These are phyloP conservation scores for Crocuta crocuta DNA, from an alignment of 2,113 vertebrate genomes.

Conservation along the genomic window DNA sequence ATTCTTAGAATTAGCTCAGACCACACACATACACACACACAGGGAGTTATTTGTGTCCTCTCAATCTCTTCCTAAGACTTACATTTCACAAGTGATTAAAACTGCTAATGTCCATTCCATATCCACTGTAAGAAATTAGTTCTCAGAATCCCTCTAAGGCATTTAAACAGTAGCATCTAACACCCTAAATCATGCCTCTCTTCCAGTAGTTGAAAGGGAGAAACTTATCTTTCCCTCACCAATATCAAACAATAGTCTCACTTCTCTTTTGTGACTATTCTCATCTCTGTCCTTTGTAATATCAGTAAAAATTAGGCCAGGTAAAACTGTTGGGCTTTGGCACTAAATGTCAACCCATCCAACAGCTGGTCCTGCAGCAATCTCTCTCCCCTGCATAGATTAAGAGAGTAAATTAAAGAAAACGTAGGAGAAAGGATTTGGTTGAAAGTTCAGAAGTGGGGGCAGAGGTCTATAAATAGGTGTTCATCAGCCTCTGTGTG, in stretches of 20 bases:
- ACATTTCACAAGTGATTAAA: conserved; percentile 22
- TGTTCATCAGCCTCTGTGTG: not conserved
- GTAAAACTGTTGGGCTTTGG: not conserved
- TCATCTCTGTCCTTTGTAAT: not conserved
- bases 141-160: not conserved
- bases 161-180: not conserved
- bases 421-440: not conserved
- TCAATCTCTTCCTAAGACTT: not conserved
- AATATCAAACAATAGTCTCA: not conserved
- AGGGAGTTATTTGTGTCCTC: not conserved
- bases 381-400: not conserved
- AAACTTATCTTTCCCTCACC: not conserved
- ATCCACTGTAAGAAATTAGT: not conserved
- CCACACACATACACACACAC: not conserved
- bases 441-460: not conserved
- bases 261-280: not conserved
- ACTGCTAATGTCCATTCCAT: not conserved
- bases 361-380: not conserved
- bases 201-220: not conserved
- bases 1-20: conserved; percentile 47
- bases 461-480: not conserved
- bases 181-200: not conserved
- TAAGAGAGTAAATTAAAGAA: not conserved
- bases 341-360: not conserved
- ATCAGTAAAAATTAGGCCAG: not conserved